Base-by-base conservation (phyloP, 2,797 vertebrate species). In the Cyprinodon diabolis region DNA sequence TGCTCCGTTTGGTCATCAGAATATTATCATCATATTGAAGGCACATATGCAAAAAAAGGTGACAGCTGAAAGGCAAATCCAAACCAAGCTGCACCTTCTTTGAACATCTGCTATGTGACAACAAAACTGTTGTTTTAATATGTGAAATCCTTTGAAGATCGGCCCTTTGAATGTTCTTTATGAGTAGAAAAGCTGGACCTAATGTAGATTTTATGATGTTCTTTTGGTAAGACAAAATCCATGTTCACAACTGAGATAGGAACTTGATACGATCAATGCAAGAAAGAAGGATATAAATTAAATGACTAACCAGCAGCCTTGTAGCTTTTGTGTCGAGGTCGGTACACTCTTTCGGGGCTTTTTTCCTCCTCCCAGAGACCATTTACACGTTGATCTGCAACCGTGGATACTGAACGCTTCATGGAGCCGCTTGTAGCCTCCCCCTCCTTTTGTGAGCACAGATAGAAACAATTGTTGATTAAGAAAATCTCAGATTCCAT, bases 281-380 rank as follows among this genome's bases (percentile, higher is more conserved):
- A 13, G 35, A 78, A 15, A 67, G 48, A 15, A 51, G 17, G 6
- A n/a, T 14, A 56, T 11, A 35, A 45, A 45, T 47, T 52, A 54
- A 49, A 35, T 45, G 56, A 89, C 93, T 77, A 66, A 95, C 94
- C 94, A 49, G 97, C 97, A 75, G 96, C 96, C 82, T 97, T 98
- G 92, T 99, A 99, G 87, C 97, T 99, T 88, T 97, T 96, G 74
- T 96, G 94, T 77, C 97, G 96, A 43, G 96, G 96, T 52, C 96
- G 95, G 90, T 98, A 98, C 82, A 97, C 83, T n/a, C 96, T 96
- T 79, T 98, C 97, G 0, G 97, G 96, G 0, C 97, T 96, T 90
- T 97, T 96, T 76, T 99, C 97, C 23, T 99, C 97, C 84, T 97
- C 80, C 97, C 97, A 98, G 7, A 96, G 95, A 58, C 96, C 96